Conservation (phyloP, 1,140 invertebrate species). For the Popillia japonica region DNA sequence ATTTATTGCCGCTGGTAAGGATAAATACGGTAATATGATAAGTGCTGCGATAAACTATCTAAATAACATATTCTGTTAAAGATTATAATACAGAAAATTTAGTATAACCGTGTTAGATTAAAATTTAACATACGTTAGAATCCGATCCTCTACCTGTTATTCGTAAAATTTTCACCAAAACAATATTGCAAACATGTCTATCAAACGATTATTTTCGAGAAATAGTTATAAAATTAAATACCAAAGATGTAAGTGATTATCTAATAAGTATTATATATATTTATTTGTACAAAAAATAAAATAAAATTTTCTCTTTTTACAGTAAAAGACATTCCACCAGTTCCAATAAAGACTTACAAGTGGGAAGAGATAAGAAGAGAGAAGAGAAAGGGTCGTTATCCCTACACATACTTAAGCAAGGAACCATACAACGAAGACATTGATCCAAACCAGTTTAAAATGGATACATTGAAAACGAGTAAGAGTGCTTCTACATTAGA, state of each 20-base stretch:
- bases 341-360: slow-evolving; percentile 73
- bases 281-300: slow-evolving; percentile 9
- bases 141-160: too few relatives aligned
- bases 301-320: slow-evolving; percentile 43
- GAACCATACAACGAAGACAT: slow-evolving; percentile 52
- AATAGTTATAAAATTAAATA: slow-evolving; percentile 37
- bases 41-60: slow-evolving; percentile 24
- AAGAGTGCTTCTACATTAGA: slow-evolving; percentile 42
- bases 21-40: slow-evolving; percentile 25
- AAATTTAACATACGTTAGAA: too few relatives aligned
- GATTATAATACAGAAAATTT: too few relatives aligned
- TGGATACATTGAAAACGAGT: slow-evolving; percentile 50
- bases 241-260: slow-evolving; percentile 2
- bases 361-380: slow-evolving; percentile 75
- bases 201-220: slow-evolving; percentile 29
- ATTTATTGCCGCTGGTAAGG: not conserved
- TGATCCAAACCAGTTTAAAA: slow-evolving; percentile 52
- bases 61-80: slow-evolving; percentile 16
- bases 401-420: slow-evolving; percentile 71
- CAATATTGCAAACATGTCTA: slow-evolving; percentile 9
- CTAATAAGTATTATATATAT: not conserved
- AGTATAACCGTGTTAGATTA: too few relatives aligned
- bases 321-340: slow-evolving; percentile 63
- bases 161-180: slow-evolving; percentile 23
- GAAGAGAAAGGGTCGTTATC: slow-evolving; percentile 69